These are phyloP conservation scores for Chelonus insularis DNA, from an alignment of 1,140 invertebrate genomes.

Conservation along the genomic window DNA sequence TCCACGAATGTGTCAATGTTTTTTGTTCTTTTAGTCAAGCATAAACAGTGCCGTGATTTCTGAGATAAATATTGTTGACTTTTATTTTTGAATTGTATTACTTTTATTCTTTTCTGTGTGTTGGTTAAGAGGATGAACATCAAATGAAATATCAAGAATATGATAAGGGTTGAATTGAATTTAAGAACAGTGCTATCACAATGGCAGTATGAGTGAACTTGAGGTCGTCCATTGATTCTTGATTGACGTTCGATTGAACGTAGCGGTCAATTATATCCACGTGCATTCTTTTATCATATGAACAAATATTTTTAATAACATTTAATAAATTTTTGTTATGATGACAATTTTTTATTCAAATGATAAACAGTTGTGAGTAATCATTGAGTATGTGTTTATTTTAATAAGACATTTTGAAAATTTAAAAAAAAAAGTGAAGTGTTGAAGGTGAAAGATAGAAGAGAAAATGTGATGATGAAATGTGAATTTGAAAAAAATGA, in stretches of 20 bases:
- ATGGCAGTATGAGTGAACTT: constrained; percentile 23
- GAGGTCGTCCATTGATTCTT: constrained; percentile 32
- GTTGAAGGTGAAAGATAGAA: too few relatives aligned
- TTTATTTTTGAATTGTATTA: neutral
- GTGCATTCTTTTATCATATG: neutral
- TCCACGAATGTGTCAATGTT: neutral
- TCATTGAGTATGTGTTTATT: too few relatives aligned
- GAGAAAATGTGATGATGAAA: neutral
- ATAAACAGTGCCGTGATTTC: too few relatives aligned
- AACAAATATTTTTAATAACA: neutral
- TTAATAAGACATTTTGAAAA: too few relatives aligned
- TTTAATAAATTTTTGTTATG: neutral
- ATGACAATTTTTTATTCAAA: too few relatives aligned
- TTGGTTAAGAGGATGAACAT: neutral
- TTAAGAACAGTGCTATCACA: constrained; percentile 19
- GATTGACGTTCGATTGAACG: constrained; percentile 32
- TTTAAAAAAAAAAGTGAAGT: too few relatives aligned
- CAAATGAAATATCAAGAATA: neutral
- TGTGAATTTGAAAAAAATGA: too few relatives aligned
- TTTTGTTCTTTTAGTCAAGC: too few relatives aligned
- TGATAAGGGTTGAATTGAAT: neutral
- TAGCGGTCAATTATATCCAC: neutral
- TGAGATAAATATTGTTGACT: neutral
- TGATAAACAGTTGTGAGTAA: too few relatives aligned
- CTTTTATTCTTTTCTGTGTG: neutral